A percentile compares a stretch with the other conserved stretches of the same genome.
Conservation (phyloP, 2,888 invertebrate genomes). For the Bibio marci region DNA sequence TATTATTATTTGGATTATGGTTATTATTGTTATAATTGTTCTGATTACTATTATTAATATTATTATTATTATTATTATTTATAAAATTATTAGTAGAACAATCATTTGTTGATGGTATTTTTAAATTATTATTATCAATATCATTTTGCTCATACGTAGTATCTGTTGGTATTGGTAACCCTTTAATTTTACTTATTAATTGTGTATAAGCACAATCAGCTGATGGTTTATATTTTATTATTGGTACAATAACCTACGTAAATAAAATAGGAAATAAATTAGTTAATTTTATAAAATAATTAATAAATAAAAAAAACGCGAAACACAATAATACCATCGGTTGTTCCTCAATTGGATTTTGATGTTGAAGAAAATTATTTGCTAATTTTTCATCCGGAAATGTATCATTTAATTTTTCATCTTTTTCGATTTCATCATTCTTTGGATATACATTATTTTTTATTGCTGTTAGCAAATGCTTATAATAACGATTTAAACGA, state of each 20-base stretch:
- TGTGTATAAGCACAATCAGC: conserved; percentile 78
- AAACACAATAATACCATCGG: not conserved
- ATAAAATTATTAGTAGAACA: no score
- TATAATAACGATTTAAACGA: conserved; percentile 74
- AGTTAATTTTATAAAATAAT: no score
- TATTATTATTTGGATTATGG: no score
- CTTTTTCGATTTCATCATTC: conserved; percentile 16
- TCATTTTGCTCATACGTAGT: no score
- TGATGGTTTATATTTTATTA: conserved; percentile 61
- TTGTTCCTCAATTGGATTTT: conserved; percentile 2
- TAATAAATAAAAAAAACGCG: no score
- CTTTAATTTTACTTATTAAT: conserved; percentile 72
- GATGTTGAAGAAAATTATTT: no score
- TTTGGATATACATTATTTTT: conserved; percentile 44
- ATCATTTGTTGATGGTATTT: no score
- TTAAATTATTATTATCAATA: not conserved
- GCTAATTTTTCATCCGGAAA: conserved; percentile 9
- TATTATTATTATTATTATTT: no score
- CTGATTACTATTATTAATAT: no score
- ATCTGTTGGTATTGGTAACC: conserved; percentile 32
- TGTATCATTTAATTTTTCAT: conserved; percentile 1
- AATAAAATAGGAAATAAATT: no score
- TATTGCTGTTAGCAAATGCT: conserved; percentile 51
- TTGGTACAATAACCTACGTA: conserved; percentile 29
- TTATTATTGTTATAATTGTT: no score